Evolutionary conservation across 2,888 invertebrate species (phyloP).

Genomic region (Sminthurides aquaticus): DNA sequence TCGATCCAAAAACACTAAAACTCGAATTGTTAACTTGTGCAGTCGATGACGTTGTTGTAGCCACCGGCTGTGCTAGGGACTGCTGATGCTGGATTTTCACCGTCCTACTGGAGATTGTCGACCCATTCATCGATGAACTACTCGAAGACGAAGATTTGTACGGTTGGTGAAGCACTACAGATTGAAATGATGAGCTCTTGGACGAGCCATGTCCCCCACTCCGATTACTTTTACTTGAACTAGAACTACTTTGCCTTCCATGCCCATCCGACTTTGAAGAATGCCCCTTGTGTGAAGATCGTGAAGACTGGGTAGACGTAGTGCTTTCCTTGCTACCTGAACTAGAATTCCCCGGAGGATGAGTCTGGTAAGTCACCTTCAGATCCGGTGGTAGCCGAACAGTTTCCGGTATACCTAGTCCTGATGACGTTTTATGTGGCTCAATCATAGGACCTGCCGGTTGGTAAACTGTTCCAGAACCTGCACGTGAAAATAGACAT

Average conservation of each 20-base stretch:
- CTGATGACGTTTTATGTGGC: constrained; percentile 37
- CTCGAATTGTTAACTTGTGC: constrained; percentile 1
- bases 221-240: background rate
- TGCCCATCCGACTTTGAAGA: background rate
- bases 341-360: constrained; percentile 30
- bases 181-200: background rate
- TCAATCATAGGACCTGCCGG: constrained; percentile 79
- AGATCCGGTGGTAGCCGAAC: constrained; percentile 42
- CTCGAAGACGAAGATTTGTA: constrained; percentile 36
- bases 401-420: constrained; percentile 38
- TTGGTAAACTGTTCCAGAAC: constrained; percentile 56
- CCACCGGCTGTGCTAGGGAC: background rate
- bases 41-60: background rate
- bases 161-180: constrained; percentile 38
- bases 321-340: background rate
- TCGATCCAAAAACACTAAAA: constrained; percentile 14
- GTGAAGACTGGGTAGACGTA: background rate
- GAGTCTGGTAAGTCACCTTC: constrained; percentile 43
- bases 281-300: constrained; percentile 1
- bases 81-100: constrained; percentile 10
- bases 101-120: constrained; percentile 8
- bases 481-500: constrained; percentile 18
- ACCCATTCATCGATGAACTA: constrained; percentile 1
- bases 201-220: background rate
- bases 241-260: background rate